Evolutionary conservation across 2,113 vertebrate species (phyloP).

Genomic region (Grammomys dolichurus): DNA sequence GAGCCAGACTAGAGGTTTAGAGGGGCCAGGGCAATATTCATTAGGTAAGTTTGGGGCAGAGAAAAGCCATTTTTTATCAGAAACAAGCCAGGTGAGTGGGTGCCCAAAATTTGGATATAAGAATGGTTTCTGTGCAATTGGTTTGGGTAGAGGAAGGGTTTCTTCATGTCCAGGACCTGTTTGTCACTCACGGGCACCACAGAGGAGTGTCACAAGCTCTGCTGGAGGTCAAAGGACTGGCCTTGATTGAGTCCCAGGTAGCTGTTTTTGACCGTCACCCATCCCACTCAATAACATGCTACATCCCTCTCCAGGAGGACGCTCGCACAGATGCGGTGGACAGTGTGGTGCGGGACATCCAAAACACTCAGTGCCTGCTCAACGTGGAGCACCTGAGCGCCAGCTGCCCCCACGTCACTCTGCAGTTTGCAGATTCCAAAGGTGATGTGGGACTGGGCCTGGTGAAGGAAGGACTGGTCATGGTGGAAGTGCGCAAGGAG

Average conservation of each 20-base stretch:
- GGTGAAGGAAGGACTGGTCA: conserved; percentile 95
- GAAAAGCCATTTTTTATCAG: not conserved
- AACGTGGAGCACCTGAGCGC: conserved; percentile 93
- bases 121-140: not conserved
- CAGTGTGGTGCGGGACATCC: conserved; percentile 95
- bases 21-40: not conserved
- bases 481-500: conserved; percentile 96
- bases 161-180: not conserved
- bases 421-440: conserved; percentile 95
- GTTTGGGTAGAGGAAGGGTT: not conserved
- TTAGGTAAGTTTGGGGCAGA: no score
- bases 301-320: conserved; percentile 89
- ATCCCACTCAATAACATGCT: not conserved
- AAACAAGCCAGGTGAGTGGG: not conserved
- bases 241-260: not conserved
- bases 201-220: not conserved
- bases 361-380: conserved; percentile 96
- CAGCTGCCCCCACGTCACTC: conserved; percentile 92
- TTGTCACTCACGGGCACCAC: not conserved
- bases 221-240: not conserved
- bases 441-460: conserved; percentile 94
- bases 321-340: conserved; percentile 94
- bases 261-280: not conserved
- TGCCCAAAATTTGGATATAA: not conserved
- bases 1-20: not conserved